These are phyloP conservation scores for Eurystomus glaucurus DNA, from an alignment of 2,797 vertebrate species.

Conservation along the genomic window DNA sequence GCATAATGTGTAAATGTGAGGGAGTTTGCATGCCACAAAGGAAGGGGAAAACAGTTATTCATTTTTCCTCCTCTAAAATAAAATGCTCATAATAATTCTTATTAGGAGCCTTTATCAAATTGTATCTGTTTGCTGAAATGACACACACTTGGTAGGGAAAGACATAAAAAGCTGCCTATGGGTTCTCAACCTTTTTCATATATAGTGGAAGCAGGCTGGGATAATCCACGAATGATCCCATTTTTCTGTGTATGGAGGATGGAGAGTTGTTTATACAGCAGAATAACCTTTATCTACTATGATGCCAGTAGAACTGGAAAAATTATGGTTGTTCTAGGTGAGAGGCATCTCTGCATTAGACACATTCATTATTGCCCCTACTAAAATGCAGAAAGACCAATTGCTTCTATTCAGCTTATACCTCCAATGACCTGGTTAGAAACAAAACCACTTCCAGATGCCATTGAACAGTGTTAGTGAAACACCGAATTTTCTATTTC, in stretches of 20 bases:
- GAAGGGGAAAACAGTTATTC: not conserved
- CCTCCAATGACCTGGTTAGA: not conserved
- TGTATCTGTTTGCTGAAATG: slow-evolving; percentile 23
- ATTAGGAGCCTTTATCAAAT: slow-evolving; percentile 49
- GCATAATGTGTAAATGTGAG: slow-evolving; percentile 6
- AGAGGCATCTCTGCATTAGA: not conserved
- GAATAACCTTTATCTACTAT: not conserved
- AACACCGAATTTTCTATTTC: not conserved
- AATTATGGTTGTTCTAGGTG: not conserved
- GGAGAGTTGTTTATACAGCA: not conserved
- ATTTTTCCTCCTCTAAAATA: slow-evolving; percentile 49
- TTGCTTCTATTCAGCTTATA: not conserved
- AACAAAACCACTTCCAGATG: not conserved
- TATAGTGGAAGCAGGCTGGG: not conserved
- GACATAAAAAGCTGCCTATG: not conserved
- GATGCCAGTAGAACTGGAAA: not conserved
- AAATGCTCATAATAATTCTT: slow-evolving; percentile 55
- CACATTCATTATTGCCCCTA: not conserved
- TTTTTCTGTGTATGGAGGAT: not conserved
- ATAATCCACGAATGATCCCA: not conserved
- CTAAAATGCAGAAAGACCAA: not conserved
- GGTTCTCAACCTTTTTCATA: not conserved
- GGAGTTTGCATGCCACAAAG: slow-evolving; percentile 1
- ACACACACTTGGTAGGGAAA: not conserved
- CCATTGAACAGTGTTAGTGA: not conserved